phyloP scores from a whole-genome alignment of 2,113 vertebrate species.

The Hypanus sabinus region DNA sequence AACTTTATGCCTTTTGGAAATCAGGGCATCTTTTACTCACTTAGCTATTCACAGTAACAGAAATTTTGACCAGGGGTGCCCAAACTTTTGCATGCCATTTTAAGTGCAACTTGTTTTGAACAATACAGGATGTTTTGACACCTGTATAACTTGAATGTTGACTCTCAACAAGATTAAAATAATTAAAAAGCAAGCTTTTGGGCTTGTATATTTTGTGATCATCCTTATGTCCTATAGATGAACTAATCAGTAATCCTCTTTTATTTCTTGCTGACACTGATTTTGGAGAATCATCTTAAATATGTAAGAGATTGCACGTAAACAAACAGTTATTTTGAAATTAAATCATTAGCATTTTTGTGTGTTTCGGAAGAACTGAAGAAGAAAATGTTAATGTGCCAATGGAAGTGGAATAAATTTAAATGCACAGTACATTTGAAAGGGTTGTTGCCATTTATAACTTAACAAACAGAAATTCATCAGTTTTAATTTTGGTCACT shows the following conservation, averaged over 20 bases:
- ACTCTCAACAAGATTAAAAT: not conserved
- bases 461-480: no score
- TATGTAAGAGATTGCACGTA: not conserved
- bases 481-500: no score
- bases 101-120: not conserved
- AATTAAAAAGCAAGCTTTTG: not conserved
- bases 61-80: no score
- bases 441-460: no score
- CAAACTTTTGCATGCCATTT: no score
- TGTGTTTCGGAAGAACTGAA: not conserved
- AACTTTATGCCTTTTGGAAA: no score
- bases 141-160: not conserved
- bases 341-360: not conserved
- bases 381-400: not conserved
- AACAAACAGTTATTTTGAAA: not conserved
- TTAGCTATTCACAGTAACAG: no score
- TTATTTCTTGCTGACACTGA: no score
- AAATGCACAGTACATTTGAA: no score
- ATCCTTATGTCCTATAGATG: not conserved
- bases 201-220: not conserved
- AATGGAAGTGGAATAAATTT: not conserved
- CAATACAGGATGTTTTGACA: not conserved
- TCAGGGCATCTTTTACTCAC: no score
- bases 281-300: no score
- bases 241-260: not conserved